A percentile compares a stretch with the other conserved stretches of the same genome.
Evolutionary conservation across 2,113 vertebrate species (phyloP).

Genomic region (Clinocottus analis): DNA sequence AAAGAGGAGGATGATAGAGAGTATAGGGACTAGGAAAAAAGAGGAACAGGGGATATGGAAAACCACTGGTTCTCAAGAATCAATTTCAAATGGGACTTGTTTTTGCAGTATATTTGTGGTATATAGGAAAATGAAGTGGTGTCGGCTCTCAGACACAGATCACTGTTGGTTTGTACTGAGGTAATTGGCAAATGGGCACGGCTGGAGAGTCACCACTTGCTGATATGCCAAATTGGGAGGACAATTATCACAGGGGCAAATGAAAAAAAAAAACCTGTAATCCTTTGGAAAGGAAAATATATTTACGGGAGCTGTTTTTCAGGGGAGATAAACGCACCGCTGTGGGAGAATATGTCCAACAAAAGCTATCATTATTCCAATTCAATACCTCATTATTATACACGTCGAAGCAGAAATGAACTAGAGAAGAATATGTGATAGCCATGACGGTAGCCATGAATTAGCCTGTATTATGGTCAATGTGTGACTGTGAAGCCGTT

Average conservation of each 20-base stretch:
- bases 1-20: background rate
- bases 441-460: too few relatives aligned
- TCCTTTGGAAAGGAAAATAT: constrained; percentile 12
- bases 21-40: background rate
- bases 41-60: background rate
- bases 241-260: constrained; percentile 25
- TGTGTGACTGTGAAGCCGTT: background rate
- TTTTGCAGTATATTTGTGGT: constrained; percentile 1
- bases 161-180: background rate
- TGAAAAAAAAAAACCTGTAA: constrained; percentile 12
- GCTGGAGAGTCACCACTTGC: background rate
- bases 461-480: background rate
- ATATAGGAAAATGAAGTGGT: background rate
- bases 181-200: background rate
- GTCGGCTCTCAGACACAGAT: background rate
- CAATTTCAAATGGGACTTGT: background rate
- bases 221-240: background rate
- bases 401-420: constrained; percentile 23
- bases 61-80: constrained; percentile 3
- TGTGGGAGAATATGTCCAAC: background rate
- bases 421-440: background rate
- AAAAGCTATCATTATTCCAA: constrained; percentile 34
- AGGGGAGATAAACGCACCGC: background rate
- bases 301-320: constrained; percentile 9
- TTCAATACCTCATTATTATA: constrained; percentile 4